These are phyloP conservation scores for Agapostemon virescens DNA, from an alignment of 2,888 invertebrate genomes.

Conservation along the genomic window DNA sequence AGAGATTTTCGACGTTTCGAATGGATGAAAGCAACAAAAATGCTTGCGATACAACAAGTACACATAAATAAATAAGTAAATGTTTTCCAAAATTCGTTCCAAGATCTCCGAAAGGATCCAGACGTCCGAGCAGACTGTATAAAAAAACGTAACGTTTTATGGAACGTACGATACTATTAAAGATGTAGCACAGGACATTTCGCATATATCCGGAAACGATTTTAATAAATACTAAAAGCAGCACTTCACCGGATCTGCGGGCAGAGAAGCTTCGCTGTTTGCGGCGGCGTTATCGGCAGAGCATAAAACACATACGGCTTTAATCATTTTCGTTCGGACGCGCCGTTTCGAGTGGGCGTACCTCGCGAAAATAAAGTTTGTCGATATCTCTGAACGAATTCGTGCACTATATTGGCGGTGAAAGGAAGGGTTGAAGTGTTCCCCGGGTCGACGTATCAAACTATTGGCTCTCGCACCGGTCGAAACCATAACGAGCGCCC, in stretches of 20 bases:
- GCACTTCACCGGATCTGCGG: not conserved
- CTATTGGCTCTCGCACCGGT: not conserved
- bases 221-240: constrained; percentile 3
- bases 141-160: not conserved
- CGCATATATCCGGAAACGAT: not conserved
- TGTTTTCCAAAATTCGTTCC: not conserved
- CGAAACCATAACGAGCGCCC: not conserved
- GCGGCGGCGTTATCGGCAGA: not conserved
- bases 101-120: not conserved
- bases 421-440: not conserved
- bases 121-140: no score
- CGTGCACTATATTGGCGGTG: not conserved
- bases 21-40: no score
- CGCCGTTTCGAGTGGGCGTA: not conserved
- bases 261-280: not conserved
- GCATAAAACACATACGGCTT: not conserved
- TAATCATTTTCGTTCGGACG: not conserved
- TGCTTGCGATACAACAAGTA: no score
- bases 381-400: not conserved
- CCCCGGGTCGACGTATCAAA: not conserved
- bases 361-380: not conserved
- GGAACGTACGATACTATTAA: not conserved
- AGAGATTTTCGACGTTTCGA: no score
- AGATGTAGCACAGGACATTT: not conserved
- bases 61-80: not conserved